These are phyloP conservation scores for Scaptomyza polygonia DNA, from an alignment of 2,888 invertebrate genomes.

Conservation along the genomic window DNA sequence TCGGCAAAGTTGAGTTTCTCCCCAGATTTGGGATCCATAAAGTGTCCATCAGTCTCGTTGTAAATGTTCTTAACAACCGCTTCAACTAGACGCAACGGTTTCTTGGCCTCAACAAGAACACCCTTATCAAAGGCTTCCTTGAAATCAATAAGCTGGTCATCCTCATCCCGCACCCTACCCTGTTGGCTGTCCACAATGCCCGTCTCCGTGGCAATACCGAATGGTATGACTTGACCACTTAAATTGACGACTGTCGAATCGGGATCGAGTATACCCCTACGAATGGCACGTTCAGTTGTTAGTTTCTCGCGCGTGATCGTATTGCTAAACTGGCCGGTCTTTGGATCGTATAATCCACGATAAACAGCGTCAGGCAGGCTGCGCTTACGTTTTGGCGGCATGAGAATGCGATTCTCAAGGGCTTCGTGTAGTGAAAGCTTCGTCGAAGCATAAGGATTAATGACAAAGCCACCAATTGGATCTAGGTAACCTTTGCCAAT, in stretches of 20 bases:
- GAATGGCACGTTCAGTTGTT: conserved; percentile 92
- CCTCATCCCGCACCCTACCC: conserved; percentile 88
- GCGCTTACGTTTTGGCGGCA: conserved; percentile 92
- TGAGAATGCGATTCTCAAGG: conserved; percentile 91
- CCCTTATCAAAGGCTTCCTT: conserved; percentile 94
- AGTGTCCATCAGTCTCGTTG: conserved; percentile 90
- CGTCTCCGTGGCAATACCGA: conserved; percentile 91
- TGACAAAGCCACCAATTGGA: conserved; percentile 91
- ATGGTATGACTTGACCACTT: conserved; percentile 91
- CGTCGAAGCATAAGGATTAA: conserved; percentile 90
- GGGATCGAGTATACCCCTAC: conserved; percentile 92
- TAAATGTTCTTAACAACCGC: conserved; percentile 92
- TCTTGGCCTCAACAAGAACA: conserved; percentile 91
- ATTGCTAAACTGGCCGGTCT: conserved; percentile 92
- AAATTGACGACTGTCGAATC: conserved; percentile 94
- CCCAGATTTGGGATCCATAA: conserved; percentile 92
- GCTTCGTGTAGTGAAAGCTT: conserved; percentile 93
- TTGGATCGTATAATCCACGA: conserved; percentile 94
- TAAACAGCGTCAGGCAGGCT: conserved; percentile 95
- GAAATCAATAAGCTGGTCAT: conserved; percentile 89
- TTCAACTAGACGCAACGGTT: conserved; percentile 92
- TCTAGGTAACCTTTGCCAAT: conserved; percentile 91
- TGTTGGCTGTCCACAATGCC: conserved; percentile 91
- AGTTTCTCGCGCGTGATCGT: conserved; percentile 92
- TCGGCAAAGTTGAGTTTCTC: conserved; percentile 91